Percentiles rank a stretch among this genome's conserved stretches.
phyloP scores from a whole-genome alignment of 2,888 invertebrate genomes.

The Eudasyphora cyanicolor region DNA sequence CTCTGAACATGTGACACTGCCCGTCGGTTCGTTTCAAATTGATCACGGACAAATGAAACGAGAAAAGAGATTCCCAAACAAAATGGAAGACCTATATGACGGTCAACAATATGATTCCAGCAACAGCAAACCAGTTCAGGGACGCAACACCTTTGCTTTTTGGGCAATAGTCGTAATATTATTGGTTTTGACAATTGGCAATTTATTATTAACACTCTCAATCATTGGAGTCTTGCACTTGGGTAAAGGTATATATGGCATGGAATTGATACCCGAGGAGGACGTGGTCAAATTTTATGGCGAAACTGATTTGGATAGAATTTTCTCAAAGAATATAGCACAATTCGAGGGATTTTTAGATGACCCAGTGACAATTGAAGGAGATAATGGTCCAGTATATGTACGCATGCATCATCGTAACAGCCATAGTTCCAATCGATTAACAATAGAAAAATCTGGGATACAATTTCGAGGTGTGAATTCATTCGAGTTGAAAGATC shows the following conservation, averaged over 20 bases:
- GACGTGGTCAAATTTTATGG: conserved; percentile 90
- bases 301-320: conserved; percentile 86
- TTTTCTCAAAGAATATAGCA: conserved; percentile 87
- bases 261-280: conserved; percentile 89
- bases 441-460: conserved; percentile 84
- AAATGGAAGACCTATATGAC: conserved; percentile 69
- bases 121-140: conserved; percentile 59
- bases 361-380: conserved; percentile 81
- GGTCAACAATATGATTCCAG: background rate
- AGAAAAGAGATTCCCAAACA: conserved; percentile 72
- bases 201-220: conserved; percentile 89
- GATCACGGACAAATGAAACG: conserved; percentile 69
- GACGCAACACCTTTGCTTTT: conserved; percentile 84
- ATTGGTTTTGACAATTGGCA: conserved; percentile 88
- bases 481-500: conserved; percentile 86
- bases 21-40: conserved; percentile 67
- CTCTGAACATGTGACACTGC: conserved; percentile 76
- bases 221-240: conserved; percentile 90
- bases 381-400: conserved; percentile 74
- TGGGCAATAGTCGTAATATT: conserved; percentile 89
- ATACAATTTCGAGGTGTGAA: conserved; percentile 86
- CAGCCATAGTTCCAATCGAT: conserved; percentile 79
- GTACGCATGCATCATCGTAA: conserved; percentile 79
- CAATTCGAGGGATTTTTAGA: conserved; percentile 83
- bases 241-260: conserved; percentile 91